Evolutionary conservation across 2,888 invertebrate genomes (phyloP), one percentile per base, ranked within the genome.

Genomic region (Ethmia dodecea): DNA sequence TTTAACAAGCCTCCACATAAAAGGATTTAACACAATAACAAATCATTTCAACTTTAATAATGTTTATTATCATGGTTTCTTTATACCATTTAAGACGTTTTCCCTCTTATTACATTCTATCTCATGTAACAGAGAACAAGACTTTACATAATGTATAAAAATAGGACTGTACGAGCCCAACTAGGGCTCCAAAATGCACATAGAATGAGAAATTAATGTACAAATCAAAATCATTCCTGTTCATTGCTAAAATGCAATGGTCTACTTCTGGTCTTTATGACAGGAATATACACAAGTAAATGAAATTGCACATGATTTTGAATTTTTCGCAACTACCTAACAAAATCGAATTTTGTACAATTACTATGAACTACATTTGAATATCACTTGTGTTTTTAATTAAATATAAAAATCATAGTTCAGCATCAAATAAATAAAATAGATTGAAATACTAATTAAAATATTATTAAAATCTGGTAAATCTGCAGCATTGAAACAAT

Each of bases 141-240:
- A 77, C 62, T 80, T 78, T 78, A 81, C 76, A 83, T 81, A 75
- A 74, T 84, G 83, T 86, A 86, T 84, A 86, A 86, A 84, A 86
- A 86, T 86, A 86, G 83, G 86, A 84, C 80, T 81, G 79, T 81
- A 71, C 50, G 81, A 79, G 78, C 54, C 81, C 69, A 61, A 47
- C 49, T 45, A 55, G 54, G 77, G 72, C 81, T 72, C 84, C 47
- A 66, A 83, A 84, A 84, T 84, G 83, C 83, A 83, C 61, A 62
- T 71, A 78, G 65, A 74, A 74, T 75, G 72, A 74, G 72, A 81
- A 83, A 75, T 69, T 53, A 80, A 78, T 67, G 66, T 73, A 79
- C 69, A 77, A 80, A 76, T 72, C 57, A 76, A 38, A 67, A 63
- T 68, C 64, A 59, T 61, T 61, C 56, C 69, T 59, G 49, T 61